Evolutionary conservation across 2,113 vertebrate species (phyloP).

Genomic region (Notiomystis cincta): DNA sequence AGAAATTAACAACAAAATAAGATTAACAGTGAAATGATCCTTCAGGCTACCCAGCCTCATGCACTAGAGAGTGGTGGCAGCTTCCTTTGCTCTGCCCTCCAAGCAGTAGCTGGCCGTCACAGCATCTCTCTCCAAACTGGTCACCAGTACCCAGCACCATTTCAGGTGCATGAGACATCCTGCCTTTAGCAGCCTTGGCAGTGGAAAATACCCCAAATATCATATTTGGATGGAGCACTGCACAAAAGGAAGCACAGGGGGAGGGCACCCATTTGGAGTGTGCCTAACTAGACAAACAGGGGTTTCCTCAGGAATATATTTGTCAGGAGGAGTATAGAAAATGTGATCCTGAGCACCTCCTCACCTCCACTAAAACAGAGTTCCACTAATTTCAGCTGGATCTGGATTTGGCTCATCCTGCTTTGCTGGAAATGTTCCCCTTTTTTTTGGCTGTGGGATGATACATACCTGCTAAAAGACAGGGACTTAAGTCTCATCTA

Average conservation of each 20-base stretch:
- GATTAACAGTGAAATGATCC: background rate
- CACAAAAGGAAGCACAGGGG: background rate
- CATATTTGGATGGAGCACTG: background rate
- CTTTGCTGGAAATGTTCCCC: background rate
- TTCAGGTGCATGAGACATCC: background rate
- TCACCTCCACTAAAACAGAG: background rate
- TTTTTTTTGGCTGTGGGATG: background rate
- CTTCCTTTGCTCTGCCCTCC: background rate
- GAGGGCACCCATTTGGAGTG: background rate
- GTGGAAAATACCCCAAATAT: background rate
- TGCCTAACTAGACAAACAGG: background rate
- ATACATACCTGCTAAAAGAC: background rate
- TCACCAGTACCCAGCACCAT: background rate
- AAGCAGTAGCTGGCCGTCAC: background rate
- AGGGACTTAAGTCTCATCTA: background rate
- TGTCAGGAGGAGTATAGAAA: background rate
- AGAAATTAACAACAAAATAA: background rate
- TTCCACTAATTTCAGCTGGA: background rate
- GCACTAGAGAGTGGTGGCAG: rapidly evolving
- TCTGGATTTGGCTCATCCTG: background rate
- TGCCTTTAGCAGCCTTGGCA: background rate
- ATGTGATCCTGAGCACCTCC: background rate
- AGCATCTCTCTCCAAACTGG: background rate
- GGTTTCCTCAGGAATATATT: background rate
- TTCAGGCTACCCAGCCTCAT: too few relatives aligned